These are phyloP conservation scores for Chlorocebus sabaeus DNA, from an alignment of 2,113 vertebrate species.

Conservation along the genomic window DNA sequence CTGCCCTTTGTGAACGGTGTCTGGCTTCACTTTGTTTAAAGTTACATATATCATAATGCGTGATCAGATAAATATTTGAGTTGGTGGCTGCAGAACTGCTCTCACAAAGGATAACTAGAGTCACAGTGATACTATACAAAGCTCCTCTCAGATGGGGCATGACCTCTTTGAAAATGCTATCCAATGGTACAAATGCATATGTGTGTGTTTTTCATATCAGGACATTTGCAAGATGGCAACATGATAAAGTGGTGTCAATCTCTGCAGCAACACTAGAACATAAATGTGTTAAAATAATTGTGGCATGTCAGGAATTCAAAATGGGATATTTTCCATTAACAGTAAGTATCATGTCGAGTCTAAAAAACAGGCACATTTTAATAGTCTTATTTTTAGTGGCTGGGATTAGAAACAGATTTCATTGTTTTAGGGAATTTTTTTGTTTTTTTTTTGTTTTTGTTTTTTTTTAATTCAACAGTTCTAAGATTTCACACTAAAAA, in stretches of 20 bases:
- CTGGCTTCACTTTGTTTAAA: conserved; percentile 17
- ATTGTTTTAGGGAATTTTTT: conserved; percentile 33
- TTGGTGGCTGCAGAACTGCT: background rate
- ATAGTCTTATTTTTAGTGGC: conserved; percentile 69
- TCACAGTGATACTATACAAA: conserved; percentile 1
- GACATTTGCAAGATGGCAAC: conserved; percentile 50
- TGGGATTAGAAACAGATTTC: conserved; percentile 44
- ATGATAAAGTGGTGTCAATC: conserved; percentile 57
- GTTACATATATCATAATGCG: background rate
- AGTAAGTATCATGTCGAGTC: conserved; percentile 21
- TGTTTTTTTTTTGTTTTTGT: too few relatives aligned
- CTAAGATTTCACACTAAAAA: conserved; percentile 24
- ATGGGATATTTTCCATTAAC: conserved; percentile 43
- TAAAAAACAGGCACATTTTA: conserved; percentile 57
- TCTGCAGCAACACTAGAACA: conserved; percentile 14
- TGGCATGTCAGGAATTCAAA: conserved; percentile 61
- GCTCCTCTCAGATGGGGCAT: background rate
- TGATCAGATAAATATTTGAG: conserved; percentile 52
- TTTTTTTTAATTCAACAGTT: background rate
- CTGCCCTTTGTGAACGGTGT: conserved; percentile 1
- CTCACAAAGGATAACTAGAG: background rate
- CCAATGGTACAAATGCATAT: conserved; percentile 12
- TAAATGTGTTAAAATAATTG: conserved; percentile 68
- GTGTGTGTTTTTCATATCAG: conserved; percentile 29
- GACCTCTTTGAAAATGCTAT: conserved; percentile 50